phyloP scores from a whole-genome alignment of 53 echinoderm and acorn worm species.

The Luidia sarsii region DNA sequence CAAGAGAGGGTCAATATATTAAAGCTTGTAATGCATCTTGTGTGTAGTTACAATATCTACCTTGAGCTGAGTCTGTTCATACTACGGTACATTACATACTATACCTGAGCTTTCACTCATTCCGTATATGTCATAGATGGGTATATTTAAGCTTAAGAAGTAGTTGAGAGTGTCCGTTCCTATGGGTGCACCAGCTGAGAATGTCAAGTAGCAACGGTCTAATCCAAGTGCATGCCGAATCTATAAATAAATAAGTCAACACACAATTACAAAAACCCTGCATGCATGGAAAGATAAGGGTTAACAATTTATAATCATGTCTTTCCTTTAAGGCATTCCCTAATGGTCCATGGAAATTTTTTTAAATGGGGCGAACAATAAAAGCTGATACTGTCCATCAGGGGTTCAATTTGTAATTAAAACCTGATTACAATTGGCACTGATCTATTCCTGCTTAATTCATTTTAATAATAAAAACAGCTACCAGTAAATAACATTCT shows the following conservation, averaged over 20 bases:
- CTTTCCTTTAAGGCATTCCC: neutral
- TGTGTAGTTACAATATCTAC: neutral
- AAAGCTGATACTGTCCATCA: neutral
- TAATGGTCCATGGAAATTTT: neutral
- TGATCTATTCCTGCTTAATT: too few relatives aligned
- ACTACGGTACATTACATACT: too few relatives aligned
- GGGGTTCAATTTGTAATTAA: too few relatives aligned
- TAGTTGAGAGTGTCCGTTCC: conserved; percentile 89
- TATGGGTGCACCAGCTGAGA: conserved; percentile 92
- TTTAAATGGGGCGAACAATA: neutral
- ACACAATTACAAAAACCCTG: neutral
- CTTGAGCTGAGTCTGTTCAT: neutral
- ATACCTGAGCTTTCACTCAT: conserved; percentile 99
- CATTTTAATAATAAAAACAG: too few relatives aligned
- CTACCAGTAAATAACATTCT: too few relatives aligned
- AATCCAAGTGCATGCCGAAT: conserved; percentile 79
- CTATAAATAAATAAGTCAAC: conserved; percentile 32
- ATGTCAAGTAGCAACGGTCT: conserved; percentile 75
- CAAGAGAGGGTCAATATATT: too few relatives aligned
- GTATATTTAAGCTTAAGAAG: conserved; percentile 93
- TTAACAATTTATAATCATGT: neutral
- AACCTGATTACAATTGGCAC: too few relatives aligned
- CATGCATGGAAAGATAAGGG: too few relatives aligned
- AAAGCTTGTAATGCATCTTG: neutral
- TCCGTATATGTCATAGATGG: conserved; percentile 95